Base-by-base conservation (phyloP, 2,113 vertebrate species). In the Prietella phreatophila region DNA sequence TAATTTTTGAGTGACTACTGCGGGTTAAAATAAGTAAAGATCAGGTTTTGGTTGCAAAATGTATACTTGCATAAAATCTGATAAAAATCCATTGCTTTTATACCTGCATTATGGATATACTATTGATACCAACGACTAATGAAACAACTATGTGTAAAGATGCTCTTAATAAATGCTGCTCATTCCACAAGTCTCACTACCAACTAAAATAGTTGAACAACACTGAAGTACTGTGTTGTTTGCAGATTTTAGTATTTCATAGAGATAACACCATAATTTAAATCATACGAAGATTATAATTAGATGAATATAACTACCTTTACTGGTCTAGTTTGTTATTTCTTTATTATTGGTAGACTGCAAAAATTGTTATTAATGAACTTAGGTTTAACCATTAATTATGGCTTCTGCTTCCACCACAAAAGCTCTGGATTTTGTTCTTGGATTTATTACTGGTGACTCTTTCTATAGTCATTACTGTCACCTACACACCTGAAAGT, bases 391-490 rank as follows among this genome's bases (percentile, higher is more conserved):
- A 6, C 6, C 56, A 60, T 25, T 78, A 60, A 79, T 50, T 86
- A 86, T 78, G 36, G 58, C 73, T 86, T 60, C 19, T 33, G 15
- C 58, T 78, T 73, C 50, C 19, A 63, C 39, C 39, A 30, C 33
- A 79, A 67, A 80, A 39, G 27, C 30, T 84, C 14, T 60, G 71
- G 5, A 61, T 85, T 61, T 42, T 61, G 14, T 25, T 36, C 76
- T 80, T 76, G 5, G 71, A 60, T 87, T 88, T 82, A 36, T 81
- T 86, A 63, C 42, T 50, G 58, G 60, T 80, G 76, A 65, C 60
- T 60, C n/a, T 80, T 53, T 53, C 14, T 39, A 15, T 80, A 65
- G 76, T 33, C 73, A 86, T 86, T 86, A 79, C 73, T 63, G 39
- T 73, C 50, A 85, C 20, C 30, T 39, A 61, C 33, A 6, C 33